A percentile compares a stretch with the other conserved stretches of the same genome.
Evolutionary conservation across 1,140 invertebrate genomes (phyloP).

Genomic region (Ylistrum balloti): DNA sequence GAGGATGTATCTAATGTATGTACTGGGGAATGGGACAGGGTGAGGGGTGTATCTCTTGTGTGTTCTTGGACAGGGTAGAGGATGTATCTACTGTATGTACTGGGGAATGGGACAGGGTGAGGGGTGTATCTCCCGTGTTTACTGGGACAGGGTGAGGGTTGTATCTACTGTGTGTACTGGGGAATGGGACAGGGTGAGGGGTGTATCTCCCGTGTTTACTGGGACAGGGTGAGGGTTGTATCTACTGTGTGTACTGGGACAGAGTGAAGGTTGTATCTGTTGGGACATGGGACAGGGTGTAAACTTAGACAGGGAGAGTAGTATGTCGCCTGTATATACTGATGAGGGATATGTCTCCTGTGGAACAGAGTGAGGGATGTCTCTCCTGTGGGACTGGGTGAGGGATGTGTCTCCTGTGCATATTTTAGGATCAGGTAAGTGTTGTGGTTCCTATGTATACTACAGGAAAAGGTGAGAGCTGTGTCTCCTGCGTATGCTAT

Average conservation of each 20-base stretch:
- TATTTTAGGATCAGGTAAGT: background rate
- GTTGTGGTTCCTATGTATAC: background rate
- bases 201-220: no score
- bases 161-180: background rate
- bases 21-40: no score
- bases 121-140: background rate
- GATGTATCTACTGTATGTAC: no score
- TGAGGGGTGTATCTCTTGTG: no score
- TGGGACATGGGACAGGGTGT: no score
- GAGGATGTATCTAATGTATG: no score
- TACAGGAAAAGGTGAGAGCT: background rate
- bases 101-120: background rate
- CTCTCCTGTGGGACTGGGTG: background rate
- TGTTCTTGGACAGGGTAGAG: no score
- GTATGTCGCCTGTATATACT: no score
- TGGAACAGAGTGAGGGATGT: background rate
- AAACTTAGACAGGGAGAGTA: no score
- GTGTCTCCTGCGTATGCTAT: no score
- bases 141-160: background rate
- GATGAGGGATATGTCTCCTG: no score
- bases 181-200: no score
- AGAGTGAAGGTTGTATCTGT: background rate
- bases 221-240: background rate
- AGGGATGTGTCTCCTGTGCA: background rate
- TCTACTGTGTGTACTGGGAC: background rate